Evolutionary conservation across 1,140 invertebrate species (phyloP).

Genomic region (Dendrolimus kikuchii): DNA sequence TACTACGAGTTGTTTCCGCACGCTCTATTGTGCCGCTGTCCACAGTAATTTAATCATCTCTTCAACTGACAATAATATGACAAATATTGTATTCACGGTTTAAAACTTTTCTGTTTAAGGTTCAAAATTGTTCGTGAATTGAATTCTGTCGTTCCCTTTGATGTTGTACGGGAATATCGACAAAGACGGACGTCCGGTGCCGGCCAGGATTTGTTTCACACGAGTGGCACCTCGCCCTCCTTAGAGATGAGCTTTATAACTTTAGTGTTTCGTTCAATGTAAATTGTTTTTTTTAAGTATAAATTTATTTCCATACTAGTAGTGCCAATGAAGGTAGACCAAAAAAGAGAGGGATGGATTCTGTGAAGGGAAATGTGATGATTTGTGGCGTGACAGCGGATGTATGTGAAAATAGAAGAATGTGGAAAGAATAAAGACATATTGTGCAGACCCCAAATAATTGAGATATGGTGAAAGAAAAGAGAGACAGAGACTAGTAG

Average conservation of each 20-base stretch:
- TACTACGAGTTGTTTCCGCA: slow-evolving; percentile 45
- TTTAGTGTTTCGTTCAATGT: slow-evolving; percentile 13
- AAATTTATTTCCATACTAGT: slow-evolving; percentile 1
- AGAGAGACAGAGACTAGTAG: too few relatives aligned
- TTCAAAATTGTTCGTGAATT: slow-evolving; percentile 36
- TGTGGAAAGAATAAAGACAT: too few relatives aligned
- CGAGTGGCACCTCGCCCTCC: slow-evolving; percentile 40
- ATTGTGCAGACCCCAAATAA: too few relatives aligned
- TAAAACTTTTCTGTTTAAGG: slow-evolving; percentile 29
- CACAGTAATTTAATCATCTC: slow-evolving; percentile 56
- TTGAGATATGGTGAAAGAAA: too few relatives aligned
- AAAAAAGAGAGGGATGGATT: too few relatives aligned
- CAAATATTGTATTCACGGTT: slow-evolving; percentile 37
- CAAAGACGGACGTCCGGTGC: slow-evolving; percentile 70
- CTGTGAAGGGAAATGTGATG: too few relatives aligned
- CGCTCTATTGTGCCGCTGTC: slow-evolving; percentile 40
- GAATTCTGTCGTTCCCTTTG: slow-evolving; percentile 50
- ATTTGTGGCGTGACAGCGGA: too few relatives aligned
- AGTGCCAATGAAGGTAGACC: neutral
- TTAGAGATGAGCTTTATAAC: slow-evolving; percentile 32
- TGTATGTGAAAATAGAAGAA: too few relatives aligned
- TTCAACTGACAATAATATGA: slow-evolving; percentile 52
- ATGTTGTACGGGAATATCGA: slow-evolving; percentile 69
- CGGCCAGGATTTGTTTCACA: slow-evolving; percentile 71
- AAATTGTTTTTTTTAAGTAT: neutral